Evolutionary conservation across 2,888 invertebrate species (phyloP).

Genomic region (Aleiodes testaceus): DNA sequence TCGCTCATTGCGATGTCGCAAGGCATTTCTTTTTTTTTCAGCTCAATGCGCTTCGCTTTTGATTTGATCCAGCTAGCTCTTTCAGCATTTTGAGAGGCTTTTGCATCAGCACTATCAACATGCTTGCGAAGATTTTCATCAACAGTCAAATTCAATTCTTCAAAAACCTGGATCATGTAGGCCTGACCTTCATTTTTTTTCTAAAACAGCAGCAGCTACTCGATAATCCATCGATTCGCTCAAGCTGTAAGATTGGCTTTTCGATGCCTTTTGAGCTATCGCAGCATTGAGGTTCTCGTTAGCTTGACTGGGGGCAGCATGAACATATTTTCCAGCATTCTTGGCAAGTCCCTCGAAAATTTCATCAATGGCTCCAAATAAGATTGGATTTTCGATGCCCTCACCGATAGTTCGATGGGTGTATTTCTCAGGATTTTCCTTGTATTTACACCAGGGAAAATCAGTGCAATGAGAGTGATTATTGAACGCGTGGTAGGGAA

Average conservation of each 20-base stretch:
- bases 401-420: slow-evolving; percentile 26
- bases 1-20: slow-evolving; percentile 34
- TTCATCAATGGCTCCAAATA: slow-evolving; percentile 2
- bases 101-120: slow-evolving; percentile 26
- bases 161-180: slow-evolving; percentile 33
- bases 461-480: slow-evolving; percentile 29
- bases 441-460: slow-evolving; percentile 31
- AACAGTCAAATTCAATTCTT: background rate
- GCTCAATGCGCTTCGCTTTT: slow-evolving; percentile 39
- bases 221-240: slow-evolving; percentile 38
- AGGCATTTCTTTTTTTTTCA: slow-evolving; percentile 38
- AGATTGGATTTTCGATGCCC: slow-evolving; percentile 26
- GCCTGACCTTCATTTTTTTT: slow-evolving; percentile 43
- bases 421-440: slow-evolving; percentile 29
- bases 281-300: slow-evolving; percentile 52
- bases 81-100: slow-evolving; percentile 31
- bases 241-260: slow-evolving; percentile 43
- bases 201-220: slow-evolving; percentile 35
- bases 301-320: slow-evolving; percentile 13
- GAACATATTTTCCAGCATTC: slow-evolving; percentile 27
- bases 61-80: slow-evolving; percentile 36
- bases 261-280: slow-evolving; percentile 51
- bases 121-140: slow-evolving; percentile 24
- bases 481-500: slow-evolving; percentile 39
- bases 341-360: slow-evolving; percentile 33